Base-by-base conservation (phyloP, 2,888 invertebrate species). In the Drosophila birchii region DNA sequence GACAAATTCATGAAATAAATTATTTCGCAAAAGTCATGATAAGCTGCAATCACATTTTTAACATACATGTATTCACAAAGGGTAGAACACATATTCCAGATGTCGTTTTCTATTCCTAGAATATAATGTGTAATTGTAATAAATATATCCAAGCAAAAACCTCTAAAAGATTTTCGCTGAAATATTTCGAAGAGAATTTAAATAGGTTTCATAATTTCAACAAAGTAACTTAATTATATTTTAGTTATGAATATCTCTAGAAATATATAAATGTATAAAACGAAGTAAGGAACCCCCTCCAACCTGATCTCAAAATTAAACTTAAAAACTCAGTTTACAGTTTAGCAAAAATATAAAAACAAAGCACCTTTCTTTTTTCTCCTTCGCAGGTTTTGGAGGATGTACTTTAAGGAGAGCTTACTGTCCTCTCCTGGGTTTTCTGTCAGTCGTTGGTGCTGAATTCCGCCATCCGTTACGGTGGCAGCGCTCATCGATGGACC, bases 361-460 rank as follows among this genome's bases (percentile, higher is more conserved):
- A n/a, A 59, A n/a, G 53, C 39, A 70, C 69, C 47, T 62, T 62
- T 73, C 43, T 20, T 23, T 55, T 43, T 54, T 41, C 41, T 71
- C 36, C 41, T 41, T 55, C 32, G 36, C 11, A 57, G 23, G 1
- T 32, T 63, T 9, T 44, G 58, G 14, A 72, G n/a, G 3, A 63
- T 12, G 29, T 18, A 36, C 23, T 23, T 39, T 9, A 53, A 3
- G 38, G 71, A 54, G 1, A 39, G 3, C 26, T 1, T 43, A 7
- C 32, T 55, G n/a, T 7, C 20, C 11, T 3, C 11, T 5, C 2
- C 11, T 8, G 11, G 2, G 1, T 54, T 3, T 4, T 7, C n/a
- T n/a, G 26, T 23, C 20, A 71, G 61, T 18, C 68, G 38, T 2
- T 32, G 68, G 18, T 69, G 68, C 8, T 51, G 58, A 32, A 68